Percentiles rank a stretch among this genome's conserved stretches.
Conservation (phyloP, 1,140 invertebrate genomes). For the Brachionus paranguensis region DNA sequence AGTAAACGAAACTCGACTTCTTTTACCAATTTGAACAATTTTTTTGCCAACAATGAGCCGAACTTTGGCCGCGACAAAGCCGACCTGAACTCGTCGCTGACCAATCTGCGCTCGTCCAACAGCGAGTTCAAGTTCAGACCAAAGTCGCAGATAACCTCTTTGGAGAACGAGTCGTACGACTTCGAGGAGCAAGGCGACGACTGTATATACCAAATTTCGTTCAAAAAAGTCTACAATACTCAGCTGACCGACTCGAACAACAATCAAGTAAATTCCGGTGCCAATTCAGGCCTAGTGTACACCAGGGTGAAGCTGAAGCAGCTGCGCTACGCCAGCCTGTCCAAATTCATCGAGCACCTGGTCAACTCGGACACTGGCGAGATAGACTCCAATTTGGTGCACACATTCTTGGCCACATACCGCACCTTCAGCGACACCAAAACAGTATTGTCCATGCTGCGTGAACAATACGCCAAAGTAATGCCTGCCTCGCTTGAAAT, state of each 20-base stretch:
- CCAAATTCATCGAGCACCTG: constrained; percentile 81
- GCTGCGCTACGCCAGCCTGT: constrained; percentile 87
- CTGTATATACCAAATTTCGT: constrained; percentile 8
- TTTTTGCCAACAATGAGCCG: background rate
- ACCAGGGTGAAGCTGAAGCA: constrained; percentile 27
- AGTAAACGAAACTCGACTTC: constrained; percentile 26
- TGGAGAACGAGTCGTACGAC: background rate
- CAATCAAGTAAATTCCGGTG: constrained; percentile 7
- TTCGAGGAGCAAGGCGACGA: constrained; percentile 21
- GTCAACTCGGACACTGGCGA: constrained; percentile 80
- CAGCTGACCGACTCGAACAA: constrained; percentile 3
- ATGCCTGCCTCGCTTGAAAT: constrained; percentile 44
- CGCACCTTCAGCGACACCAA: constrained; percentile 73
- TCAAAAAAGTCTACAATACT: constrained; percentile 39
- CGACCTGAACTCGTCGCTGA: background rate
- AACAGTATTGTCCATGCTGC: constrained; percentile 65
- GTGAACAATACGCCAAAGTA: background rate
- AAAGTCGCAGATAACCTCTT: background rate
- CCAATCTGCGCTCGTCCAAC: background rate
- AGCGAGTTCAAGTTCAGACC: background rate
- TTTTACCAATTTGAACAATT: background rate
- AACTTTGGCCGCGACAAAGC: background rate
- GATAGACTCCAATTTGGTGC: constrained; percentile 92
- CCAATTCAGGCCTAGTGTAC: constrained; percentile 4
- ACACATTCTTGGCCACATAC: constrained; percentile 91